Evolutionary conservation across 1,140 invertebrate genomes (phyloP).

Genomic region (Euschistus heros): DNA sequence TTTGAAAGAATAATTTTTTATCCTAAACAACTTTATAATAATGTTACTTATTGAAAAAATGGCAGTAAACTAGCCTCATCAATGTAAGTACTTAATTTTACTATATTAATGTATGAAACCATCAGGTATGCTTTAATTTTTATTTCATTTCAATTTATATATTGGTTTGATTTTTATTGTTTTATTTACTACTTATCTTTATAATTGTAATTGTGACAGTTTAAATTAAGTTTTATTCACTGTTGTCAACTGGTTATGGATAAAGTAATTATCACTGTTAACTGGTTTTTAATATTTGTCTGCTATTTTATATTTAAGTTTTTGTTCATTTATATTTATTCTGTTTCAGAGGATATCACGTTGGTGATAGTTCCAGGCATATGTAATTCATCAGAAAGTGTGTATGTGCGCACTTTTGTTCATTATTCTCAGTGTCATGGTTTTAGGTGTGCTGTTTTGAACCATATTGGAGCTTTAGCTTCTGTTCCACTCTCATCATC

Average conservation of each 20-base stretch:
- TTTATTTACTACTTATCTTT: neutral
- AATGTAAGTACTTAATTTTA: no score
- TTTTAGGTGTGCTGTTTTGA: constrained; percentile 83
- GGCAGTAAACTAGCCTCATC: no score
- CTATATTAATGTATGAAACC: no score
- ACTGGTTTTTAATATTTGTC: neutral
- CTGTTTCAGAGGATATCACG: constrained; percentile 64
- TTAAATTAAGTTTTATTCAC: neutral
- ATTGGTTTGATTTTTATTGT: no score
- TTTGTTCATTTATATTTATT: neutral
- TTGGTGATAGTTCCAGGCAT: constrained; percentile 86
- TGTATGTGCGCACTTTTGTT: constrained; percentile 86
- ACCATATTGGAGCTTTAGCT: constrained; percentile 81
- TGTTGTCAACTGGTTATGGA: neutral
- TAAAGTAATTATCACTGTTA: neutral
- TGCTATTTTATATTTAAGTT: neutral
- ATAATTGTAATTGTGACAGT: neutral
- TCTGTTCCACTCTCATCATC: constrained; percentile 75
- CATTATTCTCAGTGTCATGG: constrained; percentile 80
- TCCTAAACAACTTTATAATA: no score
- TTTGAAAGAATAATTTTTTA: no score
- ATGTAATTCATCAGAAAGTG: constrained; percentile 83
- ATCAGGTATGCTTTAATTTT: no score
- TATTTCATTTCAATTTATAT: no score
- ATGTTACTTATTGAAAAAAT: no score